These are phyloP conservation scores for Epinephelus lanceolatus DNA, from an alignment of 2,113 vertebrate species.

Conservation along the genomic window DNA sequence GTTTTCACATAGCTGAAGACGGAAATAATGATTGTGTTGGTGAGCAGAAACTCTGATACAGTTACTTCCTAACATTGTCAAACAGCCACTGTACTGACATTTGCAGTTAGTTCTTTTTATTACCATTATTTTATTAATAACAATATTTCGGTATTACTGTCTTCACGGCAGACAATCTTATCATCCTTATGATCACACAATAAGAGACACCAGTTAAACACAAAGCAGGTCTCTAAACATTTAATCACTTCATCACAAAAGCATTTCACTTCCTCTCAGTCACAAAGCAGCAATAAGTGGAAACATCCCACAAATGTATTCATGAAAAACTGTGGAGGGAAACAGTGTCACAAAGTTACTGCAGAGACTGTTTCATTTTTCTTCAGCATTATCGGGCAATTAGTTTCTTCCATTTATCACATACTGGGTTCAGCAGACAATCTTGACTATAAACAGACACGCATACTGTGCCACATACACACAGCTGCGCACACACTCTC, in stretches of 20 bases:
- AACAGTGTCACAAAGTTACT: slow-evolving; percentile 48
- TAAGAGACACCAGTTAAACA: background rate
- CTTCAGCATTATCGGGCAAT: slow-evolving; percentile 63
- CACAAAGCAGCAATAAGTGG: slow-evolving; percentile 33
- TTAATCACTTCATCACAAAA: slow-evolving; percentile 31
- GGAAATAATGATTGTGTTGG: background rate
- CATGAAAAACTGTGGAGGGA: slow-evolving; percentile 42
- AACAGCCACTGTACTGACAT: background rate
- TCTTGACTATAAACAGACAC: slow-evolving; percentile 42
- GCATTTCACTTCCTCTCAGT: background rate
- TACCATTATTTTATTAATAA: background rate
- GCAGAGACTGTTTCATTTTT: slow-evolving; percentile 38
- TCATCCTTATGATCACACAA: background rate
- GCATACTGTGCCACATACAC: background rate
- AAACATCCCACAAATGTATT: slow-evolving; percentile 51
- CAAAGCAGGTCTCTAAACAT: slow-evolving; percentile 1
- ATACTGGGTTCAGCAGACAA: slow-evolving; percentile 43
- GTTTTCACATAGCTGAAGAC: background rate
- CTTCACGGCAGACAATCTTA: background rate
- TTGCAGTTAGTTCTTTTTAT: background rate
- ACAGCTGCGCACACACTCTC: slow-evolving; percentile 3
- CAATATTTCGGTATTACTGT: background rate
- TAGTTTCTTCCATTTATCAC: slow-evolving; percentile 60
- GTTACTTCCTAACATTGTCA: background rate
- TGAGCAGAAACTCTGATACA: background rate